Evolutionary conservation across 2,797 vertebrate species (phyloP), one percentile per base, ranked within the genome.

Genomic region (Oceanodroma leucorhoa): DNA sequence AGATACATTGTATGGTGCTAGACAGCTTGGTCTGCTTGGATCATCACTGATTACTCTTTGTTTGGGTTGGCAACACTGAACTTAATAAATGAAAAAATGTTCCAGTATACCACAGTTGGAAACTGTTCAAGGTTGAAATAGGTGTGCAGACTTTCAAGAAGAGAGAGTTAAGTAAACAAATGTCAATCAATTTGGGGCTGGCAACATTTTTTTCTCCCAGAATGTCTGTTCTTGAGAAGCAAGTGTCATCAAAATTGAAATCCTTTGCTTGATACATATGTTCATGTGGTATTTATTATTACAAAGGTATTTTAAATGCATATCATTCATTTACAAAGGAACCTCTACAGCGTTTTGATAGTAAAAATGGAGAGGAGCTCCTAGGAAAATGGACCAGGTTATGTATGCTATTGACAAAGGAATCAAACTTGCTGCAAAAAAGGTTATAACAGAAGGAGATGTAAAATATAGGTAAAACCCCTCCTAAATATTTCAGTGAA

Each of bases 41-140:
- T 98, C 98, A 98, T 98, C 98, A 97, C 98, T 98, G 97, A 98
- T 98, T 98, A 98, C 97, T 98, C 98, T 98, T 98, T 98, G 98
- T 99, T 98, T 98, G 97, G 98, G 98, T 98, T 98, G 98, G 97
- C 98, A 98, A 98, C 98, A 98, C 97, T 97, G 97, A 99, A 98
- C 98, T 98, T 98, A 98, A 98, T 97, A 97, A 97, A 98, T 97
- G 97, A 99, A 98, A 98, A 98, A 98, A 98, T 98, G 98, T 98
- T 98, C 98, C 98, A 98, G 97, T 97, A 98, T 98, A 98, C 98
- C 97, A 97, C 98, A 98, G 98, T 98, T 98, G 98, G 98, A 98
- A 98, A 97, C 98, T 97, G 97, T 98, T 98, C 98, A 98, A 98
- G 98, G 98, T 98, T 98, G 97, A 98, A 98, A 98, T 98, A 98